A percentile compares a stretch with the other conserved stretches of the same genome.
Conservation (phyloP, 2,888 invertebrate genomes). For the Galeopsomyia nigrocyanea region DNA sequence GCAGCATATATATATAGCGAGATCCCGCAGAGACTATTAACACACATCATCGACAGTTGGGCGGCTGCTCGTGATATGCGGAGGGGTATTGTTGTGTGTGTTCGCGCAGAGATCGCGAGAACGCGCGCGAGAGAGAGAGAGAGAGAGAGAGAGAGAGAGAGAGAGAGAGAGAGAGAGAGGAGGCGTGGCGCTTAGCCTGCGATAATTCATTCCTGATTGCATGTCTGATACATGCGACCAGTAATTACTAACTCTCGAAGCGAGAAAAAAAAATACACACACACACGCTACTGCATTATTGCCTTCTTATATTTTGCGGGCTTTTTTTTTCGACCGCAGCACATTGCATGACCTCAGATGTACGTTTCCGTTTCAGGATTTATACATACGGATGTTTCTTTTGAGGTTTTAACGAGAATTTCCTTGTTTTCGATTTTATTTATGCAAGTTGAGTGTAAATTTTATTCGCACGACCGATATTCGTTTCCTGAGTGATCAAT, state of each 20-base stretch:
- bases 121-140: background rate
- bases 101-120: slow-evolving; percentile 10
- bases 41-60: slow-evolving; percentile 67
- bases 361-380: no score
- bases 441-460: no score
- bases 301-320: background rate
- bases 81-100: slow-evolving; percentile 62
- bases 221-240: slow-evolving; percentile 67
- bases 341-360: no score
- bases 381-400: no score
- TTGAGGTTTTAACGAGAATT: no score
- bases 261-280: no score
- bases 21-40: slow-evolving; percentile 63
- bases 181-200: slow-evolving; percentile 48
- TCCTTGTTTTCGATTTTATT: no score
- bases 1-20: slow-evolving; percentile 11
- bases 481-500: no score
- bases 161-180: no score
- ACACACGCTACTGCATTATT: slow-evolving; percentile 7
- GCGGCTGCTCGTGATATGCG: slow-evolving; percentile 65
- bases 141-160: no score
- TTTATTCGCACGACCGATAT: no score
- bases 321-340: no score
- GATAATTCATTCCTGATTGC: slow-evolving; percentile 69
- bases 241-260: slow-evolving; percentile 58